Base-by-base conservation (phyloP, 53 echinoderm and acorn worm species). In the Holothuria leucospilota region DNA sequence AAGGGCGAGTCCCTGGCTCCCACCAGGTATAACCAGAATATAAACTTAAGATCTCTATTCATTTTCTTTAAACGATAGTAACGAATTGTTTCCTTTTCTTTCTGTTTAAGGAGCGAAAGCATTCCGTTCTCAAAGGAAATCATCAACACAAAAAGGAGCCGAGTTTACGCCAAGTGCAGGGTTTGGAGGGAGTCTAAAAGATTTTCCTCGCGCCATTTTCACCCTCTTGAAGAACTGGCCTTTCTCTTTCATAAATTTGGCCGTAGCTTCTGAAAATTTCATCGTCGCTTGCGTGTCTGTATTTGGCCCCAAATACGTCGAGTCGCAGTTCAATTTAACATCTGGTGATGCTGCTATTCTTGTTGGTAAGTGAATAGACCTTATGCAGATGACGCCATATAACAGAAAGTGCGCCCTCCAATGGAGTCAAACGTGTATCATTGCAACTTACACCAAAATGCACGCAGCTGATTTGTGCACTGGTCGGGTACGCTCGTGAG, bases 261-360 rank as follows among this genome's bases (percentile, higher is more conserved):
- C 84, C 6, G 85, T 88, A 18, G 77, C 89, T 23, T 87, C 92
- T 7, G 99, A 93, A 84, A 92, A 87, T 92, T 94, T 99, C 75
- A 95, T 99, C 11, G 69, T 99, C 0, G 84, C 95, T 2, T 92
- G 94, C 61, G 86, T 99, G 21, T 95, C 99, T 24, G 92, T 92
- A 0, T 99, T 99, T 64, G 94, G 95, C 39, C 99, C 99, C 29
- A 99, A 99, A 71, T 95, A 88, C 68, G 78, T 99, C 34, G 99
- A 99, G 67, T 91, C 95, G 0, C 95, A 95, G 89, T 99, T 95
- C 68, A 95, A 92, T 69, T 70, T 95, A 59, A 90, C 99, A 23
- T 73, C 99, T 5, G 94, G 99, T 14, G 89, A 84, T 30, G 95
- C 99, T 2, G 95, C 99, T 1, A 86, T 93, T 1, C 51, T 99